Conservation (phyloP, 2,888 invertebrate species). For the Synanthedon myopaeformis region DNA sequence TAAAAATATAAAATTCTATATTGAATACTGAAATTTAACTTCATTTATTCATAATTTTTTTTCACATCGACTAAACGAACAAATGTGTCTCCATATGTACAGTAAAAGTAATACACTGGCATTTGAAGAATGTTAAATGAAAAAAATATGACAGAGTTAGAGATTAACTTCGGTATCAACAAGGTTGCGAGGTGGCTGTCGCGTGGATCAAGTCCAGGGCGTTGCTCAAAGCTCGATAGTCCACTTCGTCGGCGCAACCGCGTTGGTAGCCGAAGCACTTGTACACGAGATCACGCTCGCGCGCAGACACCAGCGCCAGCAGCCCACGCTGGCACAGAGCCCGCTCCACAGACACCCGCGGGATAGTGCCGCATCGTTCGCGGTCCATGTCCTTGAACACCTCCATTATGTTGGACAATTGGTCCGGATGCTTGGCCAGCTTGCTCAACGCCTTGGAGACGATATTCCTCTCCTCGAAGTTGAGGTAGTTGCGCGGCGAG, state of each 20-base stretch:
- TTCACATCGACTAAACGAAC: no score
- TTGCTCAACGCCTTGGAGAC: conserved; percentile 77
- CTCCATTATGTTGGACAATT: conserved; percentile 76
- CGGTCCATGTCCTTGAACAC: conserved; percentile 79
- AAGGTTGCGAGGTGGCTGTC: conserved; percentile 60
- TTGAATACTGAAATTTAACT: no score
- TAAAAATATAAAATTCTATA: no score
- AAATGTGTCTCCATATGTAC: no score
- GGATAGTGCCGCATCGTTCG: conserved; percentile 75
- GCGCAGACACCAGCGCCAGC: conserved; percentile 72
- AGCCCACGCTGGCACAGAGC: conserved; percentile 75
- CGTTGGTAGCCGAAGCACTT: conserved; percentile 80
- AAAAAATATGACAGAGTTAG: neutral
- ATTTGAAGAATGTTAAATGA: no score
- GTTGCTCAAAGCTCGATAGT: conserved; percentile 78
- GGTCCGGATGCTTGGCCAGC: conserved; percentile 74
- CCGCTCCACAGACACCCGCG: conserved; percentile 73
- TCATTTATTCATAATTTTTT: no score
- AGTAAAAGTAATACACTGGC: no score
- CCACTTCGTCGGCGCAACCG: conserved; percentile 69
- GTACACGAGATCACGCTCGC: conserved; percentile 77
- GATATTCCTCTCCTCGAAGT: conserved; percentile 77
- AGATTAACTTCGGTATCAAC: conserved; percentile 19
- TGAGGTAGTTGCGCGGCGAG: conserved; percentile 74
- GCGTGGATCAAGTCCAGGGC: conserved; percentile 75